phyloP scores from a whole-genome alignment of 1,140 invertebrate species.

The Daktulosphaira vitifoliae region DNA sequence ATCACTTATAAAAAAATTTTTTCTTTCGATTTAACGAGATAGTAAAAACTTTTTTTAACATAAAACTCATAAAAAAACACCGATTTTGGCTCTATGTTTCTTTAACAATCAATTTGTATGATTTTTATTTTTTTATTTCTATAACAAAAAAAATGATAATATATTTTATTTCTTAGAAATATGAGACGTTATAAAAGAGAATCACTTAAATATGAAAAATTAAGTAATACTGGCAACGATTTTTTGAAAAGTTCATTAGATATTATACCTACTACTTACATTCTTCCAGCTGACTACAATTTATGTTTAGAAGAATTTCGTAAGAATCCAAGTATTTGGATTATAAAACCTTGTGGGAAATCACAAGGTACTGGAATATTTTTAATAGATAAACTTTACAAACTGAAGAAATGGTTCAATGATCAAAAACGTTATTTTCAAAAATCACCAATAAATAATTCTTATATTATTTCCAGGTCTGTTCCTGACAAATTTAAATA shows the following conservation, averaged over 20 bases:
- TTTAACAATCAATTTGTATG: too few relatives aligned
- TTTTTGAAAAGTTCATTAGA: constrained; percentile 66
- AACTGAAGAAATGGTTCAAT: constrained; percentile 76
- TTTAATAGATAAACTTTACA: constrained; percentile 78
- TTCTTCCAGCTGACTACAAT: constrained; percentile 82
- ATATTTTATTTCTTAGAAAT: too few relatives aligned
- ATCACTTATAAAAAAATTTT: too few relatives aligned
- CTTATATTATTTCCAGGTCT: constrained; percentile 75
- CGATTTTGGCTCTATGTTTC: too few relatives aligned
- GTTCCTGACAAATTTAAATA: too few relatives aligned
- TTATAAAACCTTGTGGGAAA: constrained; percentile 94
- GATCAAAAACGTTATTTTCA: constrained; percentile 71
- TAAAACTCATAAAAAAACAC: too few relatives aligned
- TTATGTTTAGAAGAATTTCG: constrained; percentile 91
- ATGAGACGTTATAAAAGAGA: constrained; percentile 89
- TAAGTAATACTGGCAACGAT: constrained; percentile 66
- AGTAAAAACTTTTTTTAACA: too few relatives aligned
- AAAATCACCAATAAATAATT: constrained; percentile 71
- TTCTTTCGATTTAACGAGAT: too few relatives aligned
- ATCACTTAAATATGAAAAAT: constrained; percentile 77
- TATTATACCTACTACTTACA: constrained; percentile 86
- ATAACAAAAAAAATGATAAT: too few relatives aligned
- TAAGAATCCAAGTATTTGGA: constrained; percentile 89
- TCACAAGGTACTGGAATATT: constrained; percentile 81
- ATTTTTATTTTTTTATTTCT: too few relatives aligned